Conservation (phyloP, 2,888 invertebrate genomes). For the Desoria tigrina region DNA sequence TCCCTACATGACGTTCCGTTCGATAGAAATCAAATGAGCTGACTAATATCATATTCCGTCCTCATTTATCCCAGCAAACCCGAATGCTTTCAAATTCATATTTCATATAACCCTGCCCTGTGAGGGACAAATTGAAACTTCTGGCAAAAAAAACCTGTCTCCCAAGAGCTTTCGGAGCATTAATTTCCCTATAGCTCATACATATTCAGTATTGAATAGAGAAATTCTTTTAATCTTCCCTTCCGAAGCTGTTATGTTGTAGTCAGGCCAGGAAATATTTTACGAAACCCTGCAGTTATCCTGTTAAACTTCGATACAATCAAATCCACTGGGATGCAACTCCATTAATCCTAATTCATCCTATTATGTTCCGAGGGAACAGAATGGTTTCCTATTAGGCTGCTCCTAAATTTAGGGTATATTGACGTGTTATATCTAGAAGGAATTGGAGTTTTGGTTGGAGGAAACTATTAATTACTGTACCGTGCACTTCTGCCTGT, state of each 20-base stretch:
- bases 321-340: conserved; percentile 38
- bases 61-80: not conserved
- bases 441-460: not conserved
- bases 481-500: too few relatives aligned
- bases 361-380: conserved; percentile 21
- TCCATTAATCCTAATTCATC: conserved; percentile 45
- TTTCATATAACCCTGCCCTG: too few relatives aligned
- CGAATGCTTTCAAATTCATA: not conserved
- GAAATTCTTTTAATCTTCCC: too few relatives aligned
- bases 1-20: conserved; percentile 3
- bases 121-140: conserved; percentile 1
- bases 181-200: too few relatives aligned
- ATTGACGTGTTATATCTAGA: conserved; percentile 5
- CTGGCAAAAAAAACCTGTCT: not conserved
- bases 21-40: conserved; percentile 11
- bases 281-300: not conserved
- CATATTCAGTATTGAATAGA: too few relatives aligned
- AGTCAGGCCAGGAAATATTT: too few relatives aligned
- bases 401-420: conserved; percentile 15
- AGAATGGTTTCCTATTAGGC: not conserved
- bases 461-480: not conserved
- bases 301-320: conserved; percentile 18
- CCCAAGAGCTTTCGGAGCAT: too few relatives aligned
- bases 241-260: too few relatives aligned
- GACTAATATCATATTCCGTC: not conserved